phyloP scores from a whole-genome alignment of 2,113 vertebrate genomes.

The Aepyceros melampus region DNA sequence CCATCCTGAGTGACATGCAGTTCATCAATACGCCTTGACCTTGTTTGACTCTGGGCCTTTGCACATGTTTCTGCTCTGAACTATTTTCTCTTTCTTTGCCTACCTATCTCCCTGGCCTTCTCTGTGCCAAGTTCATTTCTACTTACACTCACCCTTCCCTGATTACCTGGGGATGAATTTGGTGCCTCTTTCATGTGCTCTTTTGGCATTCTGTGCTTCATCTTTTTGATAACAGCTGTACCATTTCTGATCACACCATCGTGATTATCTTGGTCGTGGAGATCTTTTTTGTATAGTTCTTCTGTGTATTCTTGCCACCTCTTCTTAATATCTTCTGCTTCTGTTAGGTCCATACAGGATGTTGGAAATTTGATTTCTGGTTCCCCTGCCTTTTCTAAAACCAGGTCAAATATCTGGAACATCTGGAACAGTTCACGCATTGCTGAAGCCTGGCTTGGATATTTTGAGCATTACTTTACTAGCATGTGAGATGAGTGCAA shows the following conservation, averaged over 20 bases:
- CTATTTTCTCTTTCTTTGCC: not conserved
- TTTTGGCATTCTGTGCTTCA: not conserved
- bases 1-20: not conserved
- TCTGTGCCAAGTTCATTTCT: not conserved
- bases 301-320: too few relatives aligned
- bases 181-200: not conserved
- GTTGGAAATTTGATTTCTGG: too few relatives aligned
- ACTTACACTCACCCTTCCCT: not conserved
- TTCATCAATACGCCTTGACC: not conserved
- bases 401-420: too few relatives aligned
- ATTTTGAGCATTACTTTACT: not conserved
- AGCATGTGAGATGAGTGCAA: not conserved
- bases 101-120: not conserved
- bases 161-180: not conserved
- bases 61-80: not conserved
- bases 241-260: not conserved
- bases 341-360: too few relatives aligned
- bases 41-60: not conserved
- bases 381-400: too few relatives aligned
- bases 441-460: too few relatives aligned
- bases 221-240: not conserved
- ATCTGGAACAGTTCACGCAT: fast-evolving
- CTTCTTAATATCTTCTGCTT: too few relatives aligned
- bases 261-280: too few relatives aligned
- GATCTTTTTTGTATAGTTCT: too few relatives aligned